Conservation (phyloP, 2,797 vertebrate genomes). For the Cercopithecus hamlyni region DNA sequence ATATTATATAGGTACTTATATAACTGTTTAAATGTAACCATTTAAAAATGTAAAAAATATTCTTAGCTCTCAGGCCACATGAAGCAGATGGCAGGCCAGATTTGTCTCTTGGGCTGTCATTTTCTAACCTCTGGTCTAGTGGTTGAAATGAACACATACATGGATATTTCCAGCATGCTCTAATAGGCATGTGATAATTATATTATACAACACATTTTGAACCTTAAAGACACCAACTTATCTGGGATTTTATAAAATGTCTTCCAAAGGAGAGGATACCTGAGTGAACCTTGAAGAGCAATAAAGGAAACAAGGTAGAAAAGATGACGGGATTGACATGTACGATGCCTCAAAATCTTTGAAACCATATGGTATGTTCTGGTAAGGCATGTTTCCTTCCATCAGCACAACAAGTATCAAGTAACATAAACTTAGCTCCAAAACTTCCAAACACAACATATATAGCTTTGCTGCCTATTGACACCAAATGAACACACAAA, state of each 20-base stretch:
- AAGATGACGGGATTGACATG: not conserved
- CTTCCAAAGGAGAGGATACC: not conserved
- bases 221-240: not conserved
- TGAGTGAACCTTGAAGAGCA: not conserved
- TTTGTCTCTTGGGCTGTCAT: accelerated
- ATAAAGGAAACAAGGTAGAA: not conserved
- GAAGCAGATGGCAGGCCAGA: not conserved
- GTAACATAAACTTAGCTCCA: not conserved
- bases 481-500: not conserved
- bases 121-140: not conserved
- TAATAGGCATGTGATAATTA: too few species aligned
- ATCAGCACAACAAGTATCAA: too few species aligned
- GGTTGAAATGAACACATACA: not conserved
- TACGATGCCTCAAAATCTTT: not conserved
- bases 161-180: not conserved
- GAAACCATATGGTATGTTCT: not conserved
- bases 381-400: not conserved
- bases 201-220: not conserved
- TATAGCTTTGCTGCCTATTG: too few species aligned
- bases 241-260: not conserved
- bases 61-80: not conserved
- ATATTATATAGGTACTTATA: not conserved
- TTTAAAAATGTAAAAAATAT: not conserved
- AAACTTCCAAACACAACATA: not conserved
- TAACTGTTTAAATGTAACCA: not conserved